Base-by-base conservation (phyloP, 2,113 vertebrate species). In the Corydoras maculifer region DNA sequence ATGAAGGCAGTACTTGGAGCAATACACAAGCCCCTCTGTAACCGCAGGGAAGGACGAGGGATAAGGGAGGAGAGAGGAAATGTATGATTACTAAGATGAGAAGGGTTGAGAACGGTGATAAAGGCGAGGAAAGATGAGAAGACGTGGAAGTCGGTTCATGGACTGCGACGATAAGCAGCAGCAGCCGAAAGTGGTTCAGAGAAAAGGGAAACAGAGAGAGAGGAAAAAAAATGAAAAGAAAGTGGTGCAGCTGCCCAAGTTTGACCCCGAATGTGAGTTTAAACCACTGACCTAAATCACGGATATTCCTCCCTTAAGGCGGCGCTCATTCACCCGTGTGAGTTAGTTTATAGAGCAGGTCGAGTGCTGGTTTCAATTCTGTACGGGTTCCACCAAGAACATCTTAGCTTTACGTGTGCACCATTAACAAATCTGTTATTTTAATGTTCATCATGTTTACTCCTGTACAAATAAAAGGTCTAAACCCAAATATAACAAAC, bases 121-220 rank as follows among this genome's bases (percentile, higher is more conserved):
- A 66, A 30, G 62, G 35, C 60, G 25, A 49, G 30, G 13, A 71
- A 55, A 31, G 62, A 50, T 30, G 69, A 61, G 69, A 62, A 53
- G 6, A 30, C 35, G 65, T 32, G 32, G 60, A 51, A 5, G 68
- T 50, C 57, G 62, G 72, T 29, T 61, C 50, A 74, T 62, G 65
- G 30, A 69, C 64, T 25, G 59, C 5, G 15, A 64, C 75, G 69
- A 72, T 71, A 68, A 72, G 25, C 32, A 67, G 35, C 57, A 61
- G 54, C 54, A 57, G 51, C 13, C 5, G 54, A 57, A n/a, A 57
- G 3, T n/a, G 54, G 15, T 12, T 53, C 13, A 53, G 9, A 53
- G 11, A 43, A 4, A 43, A 8, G 35, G 7, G 35, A 43, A 43
- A 43, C 35, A 4, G 58, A 48, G 58, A 30, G 58, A 58, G 49